Evolutionary conservation across 2,888 invertebrate species (phyloP), one percentile per base, ranked within the genome.

Genomic region (Chymomyza amoena): DNA sequence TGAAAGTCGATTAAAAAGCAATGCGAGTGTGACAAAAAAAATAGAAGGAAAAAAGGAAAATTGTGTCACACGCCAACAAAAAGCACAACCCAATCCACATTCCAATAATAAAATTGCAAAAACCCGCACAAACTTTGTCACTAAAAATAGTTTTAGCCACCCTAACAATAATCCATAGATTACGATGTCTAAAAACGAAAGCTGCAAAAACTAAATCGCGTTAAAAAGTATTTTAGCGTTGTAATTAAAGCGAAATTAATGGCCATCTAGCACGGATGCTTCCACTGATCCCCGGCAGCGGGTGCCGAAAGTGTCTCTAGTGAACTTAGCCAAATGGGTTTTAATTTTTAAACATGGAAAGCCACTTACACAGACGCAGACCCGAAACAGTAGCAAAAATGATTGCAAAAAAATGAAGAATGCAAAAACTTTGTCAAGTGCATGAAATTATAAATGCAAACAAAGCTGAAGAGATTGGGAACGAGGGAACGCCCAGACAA

Each of bases 191-290:
- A 70, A 66, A 70, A 80, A 72, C 36, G 75, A 88, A 79, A 68
- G 79, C 75, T 72, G 67, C n/a, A 15, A 15, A 15, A 57, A 18
- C 39, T 13, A 45, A 45, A 45, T 10, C 39, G 39, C 39, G 63
- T 64, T 64, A 68, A 45, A 45, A 45, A 45, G 9, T 25, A 77
- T 64, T 75, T 66, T 81, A 64, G 70, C 77, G 77, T 69, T 81
- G 75, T 77, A 84, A 84, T 84, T 88, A 88, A 88, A 82, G 83
- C 69, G 64, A 71, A 79, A 84, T 81, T 72, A 84, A 84, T 87
- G 85, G 68, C 69, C 61, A 70, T 16, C 51, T 70, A 78, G 84
- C 83, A 84, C 89, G 83, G 39, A 45, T 1, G 39, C 13, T 45
- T 45, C 39, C 39, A 13, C 13, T 45, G 39, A 13, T 84, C 51